Percentiles rank a stretch among this genome's conserved stretches.
These are phyloP conservation scores for Mystacornis crossleyi DNA, from an alignment of 2,113 vertebrate species.

Conservation along the genomic window DNA sequence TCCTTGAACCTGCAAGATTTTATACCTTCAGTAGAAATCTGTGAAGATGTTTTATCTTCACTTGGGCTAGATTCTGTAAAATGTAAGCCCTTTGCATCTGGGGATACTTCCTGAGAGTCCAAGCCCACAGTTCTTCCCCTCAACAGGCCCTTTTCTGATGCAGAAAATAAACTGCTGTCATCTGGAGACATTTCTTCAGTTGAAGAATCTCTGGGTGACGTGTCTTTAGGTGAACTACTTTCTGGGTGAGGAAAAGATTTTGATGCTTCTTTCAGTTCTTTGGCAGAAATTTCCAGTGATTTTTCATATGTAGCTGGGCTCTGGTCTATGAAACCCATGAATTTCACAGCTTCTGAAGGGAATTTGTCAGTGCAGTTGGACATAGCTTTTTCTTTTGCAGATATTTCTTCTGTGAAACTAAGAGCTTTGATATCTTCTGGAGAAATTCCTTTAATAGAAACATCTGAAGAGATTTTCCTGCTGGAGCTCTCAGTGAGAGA, in stretches of 20 bases:
- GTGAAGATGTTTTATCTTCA: not conserved
- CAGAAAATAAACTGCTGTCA: slow-evolving; percentile 39
- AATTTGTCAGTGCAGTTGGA: not conserved
- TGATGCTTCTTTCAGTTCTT: not conserved
- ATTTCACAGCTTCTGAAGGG: slow-evolving; percentile 1
- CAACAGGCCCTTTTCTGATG: slow-evolving; percentile 33
- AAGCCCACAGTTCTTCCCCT: not conserved
- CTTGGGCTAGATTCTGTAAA: not conserved
- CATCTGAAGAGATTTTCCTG: slow-evolving; percentile 66
- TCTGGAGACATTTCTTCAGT: slow-evolving; percentile 41
- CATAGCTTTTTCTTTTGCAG: slow-evolving; percentile 28
- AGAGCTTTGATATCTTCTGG: slow-evolving; percentile 60
- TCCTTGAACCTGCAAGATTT: slow-evolving; percentile 14
- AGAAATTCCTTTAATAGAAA: slow-evolving; percentile 65
- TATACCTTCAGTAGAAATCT: not conserved
- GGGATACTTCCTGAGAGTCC: slow-evolving; percentile 18
- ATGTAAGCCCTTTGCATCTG: slow-evolving; percentile 26
- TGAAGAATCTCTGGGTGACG: not conserved
- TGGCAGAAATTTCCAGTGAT: not conserved
- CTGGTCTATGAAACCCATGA: not conserved
- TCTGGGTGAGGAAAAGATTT: slow-evolving; percentile 31
- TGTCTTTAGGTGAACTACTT: slow-evolving; percentile 2
- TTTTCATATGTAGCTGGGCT: not conserved
- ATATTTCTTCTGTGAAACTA: slow-evolving; percentile 54
- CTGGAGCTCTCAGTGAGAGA: slow-evolving; percentile 71